Base-by-base conservation (phyloP, 2,797 vertebrate genomes). In the Acanthis flammea region DNA sequence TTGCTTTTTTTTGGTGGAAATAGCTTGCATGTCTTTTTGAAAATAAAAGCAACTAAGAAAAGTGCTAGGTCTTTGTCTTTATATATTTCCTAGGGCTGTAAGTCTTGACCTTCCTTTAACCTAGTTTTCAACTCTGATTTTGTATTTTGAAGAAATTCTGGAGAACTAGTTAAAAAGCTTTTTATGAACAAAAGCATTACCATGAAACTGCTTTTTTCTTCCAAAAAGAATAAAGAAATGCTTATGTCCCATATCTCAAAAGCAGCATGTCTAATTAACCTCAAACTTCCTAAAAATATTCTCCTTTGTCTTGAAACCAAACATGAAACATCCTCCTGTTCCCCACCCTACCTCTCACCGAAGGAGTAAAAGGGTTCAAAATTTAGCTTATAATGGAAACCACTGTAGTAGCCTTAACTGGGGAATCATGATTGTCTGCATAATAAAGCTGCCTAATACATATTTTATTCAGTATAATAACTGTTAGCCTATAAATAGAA, bases 251-350 rank as follows among this genome's bases (percentile, higher is more conserved):
- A 25, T 95, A 85, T 96, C 95, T 96, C 73, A 95, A 87, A 94
- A 94, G 54, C 90, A 95, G n/a, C 80, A 47, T 94, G 90, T 88
- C 90, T 75, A 96, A 90, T 97, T 97, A 96, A 93, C 92, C 92
- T 96, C 92, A 96, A 76, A 92, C 93, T 97, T 97, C 93, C 95
- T 97, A 95, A 96, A 97, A 97, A 97, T 96, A 91, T 92, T 96
- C 85, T 93, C 86, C 50, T 86, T 92, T 96, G 93, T 96, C 93
- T 93, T 92, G 86, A 96, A 95, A 89, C 89, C 94, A 97, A 95
- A 95, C 87, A 94, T 95, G 82, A 95, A 93, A 97, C 92, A 95
- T 92, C 94, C 90, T 96, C 71, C 87, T 55, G 87, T 86, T 95
- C 95, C 82, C 91, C 90, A 93, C 89, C 91, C 89, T 78, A 27